A percentile compares a stretch with the other conserved stretches of the same genome.
Evolutionary conservation across 2,797 vertebrate genomes (phyloP).

Genomic region (Iguana delicatissima): DNA sequence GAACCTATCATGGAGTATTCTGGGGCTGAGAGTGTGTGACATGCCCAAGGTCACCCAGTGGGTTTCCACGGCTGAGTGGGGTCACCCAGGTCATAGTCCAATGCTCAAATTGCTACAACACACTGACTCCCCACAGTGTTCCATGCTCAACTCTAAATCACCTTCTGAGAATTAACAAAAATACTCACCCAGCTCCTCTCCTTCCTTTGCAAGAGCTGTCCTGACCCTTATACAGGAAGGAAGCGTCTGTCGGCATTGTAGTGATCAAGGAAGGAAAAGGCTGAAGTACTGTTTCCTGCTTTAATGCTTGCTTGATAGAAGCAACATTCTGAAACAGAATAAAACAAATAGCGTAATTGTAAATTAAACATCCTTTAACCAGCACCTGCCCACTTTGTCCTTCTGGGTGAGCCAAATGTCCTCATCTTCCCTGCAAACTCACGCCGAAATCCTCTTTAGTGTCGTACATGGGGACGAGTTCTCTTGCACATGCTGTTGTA

Average conservation of each 20-base stretch:
- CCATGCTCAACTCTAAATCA: background rate
- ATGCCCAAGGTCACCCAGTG: too few species aligned
- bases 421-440: background rate
- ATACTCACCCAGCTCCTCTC: background rate
- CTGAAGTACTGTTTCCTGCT: constrained; percentile 33
- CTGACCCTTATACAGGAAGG: background rate
- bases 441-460: background rate
- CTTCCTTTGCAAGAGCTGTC: fast-evolving
- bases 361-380: background rate
- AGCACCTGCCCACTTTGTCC: background rate
- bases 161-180: background rate
- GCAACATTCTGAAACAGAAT: background rate
- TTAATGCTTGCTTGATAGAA: background rate
- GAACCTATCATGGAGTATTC: too few species aligned
- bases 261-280: background rate
- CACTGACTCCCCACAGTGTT: too few species aligned
- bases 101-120: too few species aligned
- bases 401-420: background rate
- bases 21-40: too few species aligned
- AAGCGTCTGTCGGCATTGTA: fast-evolving
- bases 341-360: constrained; percentile 8
- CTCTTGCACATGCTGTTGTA: too few species aligned
- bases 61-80: too few species aligned
- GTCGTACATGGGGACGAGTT: too few species aligned
- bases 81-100: too few species aligned